Conservation (phyloP, 2,888 invertebrate genomes). For the Troilus luridus region DNA sequence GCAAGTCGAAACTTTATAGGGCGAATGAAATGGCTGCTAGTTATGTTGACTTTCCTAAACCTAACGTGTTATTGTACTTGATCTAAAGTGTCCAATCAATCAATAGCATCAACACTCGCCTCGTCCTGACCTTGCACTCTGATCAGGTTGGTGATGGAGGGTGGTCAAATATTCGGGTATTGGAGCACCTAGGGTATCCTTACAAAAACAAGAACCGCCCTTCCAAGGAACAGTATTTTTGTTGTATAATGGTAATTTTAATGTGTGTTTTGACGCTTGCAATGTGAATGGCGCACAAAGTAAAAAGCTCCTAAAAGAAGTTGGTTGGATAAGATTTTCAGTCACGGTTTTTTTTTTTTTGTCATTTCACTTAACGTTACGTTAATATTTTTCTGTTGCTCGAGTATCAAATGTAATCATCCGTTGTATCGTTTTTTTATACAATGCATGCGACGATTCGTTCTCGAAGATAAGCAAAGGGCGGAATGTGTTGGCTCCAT, state of each 20-base stretch:
- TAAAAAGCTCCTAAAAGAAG: neutral
- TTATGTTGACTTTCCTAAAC: too few species aligned
- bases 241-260: neutral
- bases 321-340: neutral
- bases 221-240: neutral
- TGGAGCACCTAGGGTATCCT: neutral
- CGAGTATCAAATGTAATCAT: neutral
- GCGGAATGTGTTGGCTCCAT: neutral
- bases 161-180: neutral
- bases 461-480: neutral
- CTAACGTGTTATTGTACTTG: neutral
- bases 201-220: neutral
- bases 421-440: neutral
- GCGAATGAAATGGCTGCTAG: too few species aligned
- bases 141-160: neutral
- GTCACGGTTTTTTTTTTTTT: neutral
- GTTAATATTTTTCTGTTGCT: neutral
- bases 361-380: neutral
- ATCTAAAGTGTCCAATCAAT: neutral
- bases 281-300: rapidly evolving
- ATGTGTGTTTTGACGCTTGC: neutral
- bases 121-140: neutral
- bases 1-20: too few species aligned
- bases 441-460: neutral
- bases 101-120: neutral